Evolutionary conservation across 2,888 invertebrate species (phyloP), one percentile per base, ranked within the genome.

Genomic region (Stenolophus ochropezus): DNA sequence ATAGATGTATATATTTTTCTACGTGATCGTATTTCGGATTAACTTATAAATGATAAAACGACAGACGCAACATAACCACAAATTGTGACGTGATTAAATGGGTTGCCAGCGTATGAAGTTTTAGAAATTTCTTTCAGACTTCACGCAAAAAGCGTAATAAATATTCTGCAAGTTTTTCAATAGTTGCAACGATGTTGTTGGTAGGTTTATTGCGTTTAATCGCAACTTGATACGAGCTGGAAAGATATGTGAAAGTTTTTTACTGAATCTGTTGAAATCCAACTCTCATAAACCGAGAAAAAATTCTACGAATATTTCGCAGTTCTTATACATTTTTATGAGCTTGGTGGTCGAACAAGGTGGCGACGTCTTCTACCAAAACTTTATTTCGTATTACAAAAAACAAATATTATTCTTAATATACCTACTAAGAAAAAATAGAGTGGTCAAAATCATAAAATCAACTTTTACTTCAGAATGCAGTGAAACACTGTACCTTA

Each of bases 1-100:
- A 27, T 71, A 53, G 73, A 81, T 74, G 58, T 81, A 74, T 80
- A 56, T 81, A 74, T 81, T 74, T 79, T 69, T 33, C 18, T 71
- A 81, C 81, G 81, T 81, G 74, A 73, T 53, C 47, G 20, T 81
- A 14, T 58, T 74, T 33, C 47, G 33, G 47, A 81, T 81, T 71
- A 58, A 47, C 74, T 81, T 58, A 56, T 81, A 23, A 23, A 51
- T 74, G 65, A 71, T 71, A 27, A 61, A 21, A 25, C 61, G n/a
- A 61, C 61, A 23, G 11, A 11, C 23, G n/a, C 23, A 75, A 51
- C 75, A 75, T 56, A 53, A 75, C 75, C 75, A 75, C 75, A 75
- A 75, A 75, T 75, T 75, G 56, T 56, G 27, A n/a, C 75, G 11
- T 75, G 75, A 75, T 75, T 75, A 75, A 75, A 25, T 56, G 14